Conservation (phyloP, 35 echinoderm and acorn worm genomes). For the Strongylocentrotus purpuratus region DNA sequence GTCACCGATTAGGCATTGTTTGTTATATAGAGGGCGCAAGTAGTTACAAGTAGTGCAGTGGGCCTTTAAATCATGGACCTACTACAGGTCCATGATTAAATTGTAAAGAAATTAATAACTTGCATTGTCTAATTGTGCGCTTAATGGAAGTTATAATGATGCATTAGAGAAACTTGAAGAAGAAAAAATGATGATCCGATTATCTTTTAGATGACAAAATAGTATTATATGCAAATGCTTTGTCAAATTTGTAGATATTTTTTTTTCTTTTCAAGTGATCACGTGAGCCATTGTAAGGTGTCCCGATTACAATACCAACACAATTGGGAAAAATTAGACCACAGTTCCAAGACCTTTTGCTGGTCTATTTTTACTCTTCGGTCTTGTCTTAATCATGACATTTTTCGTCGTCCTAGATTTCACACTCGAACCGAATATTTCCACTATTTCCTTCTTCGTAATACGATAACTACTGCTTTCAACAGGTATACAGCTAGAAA, state of each 20-base stretch:
- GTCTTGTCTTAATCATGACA: not conserved
- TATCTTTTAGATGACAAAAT: too few species aligned
- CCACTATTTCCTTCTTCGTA: conserved; percentile 26
- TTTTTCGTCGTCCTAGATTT: conserved; percentile 13
- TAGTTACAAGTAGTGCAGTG: too few species aligned
- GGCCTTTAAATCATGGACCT: too few species aligned
- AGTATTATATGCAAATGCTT: not conserved
- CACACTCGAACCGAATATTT: conserved; percentile 14
- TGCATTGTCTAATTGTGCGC: too few species aligned
- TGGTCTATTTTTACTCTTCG: not conserved
- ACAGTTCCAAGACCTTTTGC: not conserved
- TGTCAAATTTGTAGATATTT: not conserved
- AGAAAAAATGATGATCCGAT: too few species aligned
- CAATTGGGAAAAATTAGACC: not conserved
- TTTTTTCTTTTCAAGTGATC: not conserved
- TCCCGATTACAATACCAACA: not conserved
- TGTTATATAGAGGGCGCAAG: too few species aligned
- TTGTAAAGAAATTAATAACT: too few species aligned
- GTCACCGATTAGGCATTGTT: too few species aligned
- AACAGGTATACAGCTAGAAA: not conserved
- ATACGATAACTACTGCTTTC: conserved; percentile 17
- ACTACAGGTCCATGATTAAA: too few species aligned
- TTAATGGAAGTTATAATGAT: too few species aligned
- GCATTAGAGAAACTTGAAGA: too few species aligned
- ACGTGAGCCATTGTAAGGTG: not conserved